A percentile compares a stretch with the other conserved stretches of the same genome.
Evolutionary conservation across 2,888 invertebrate species (phyloP).

Genomic region (Protodeltote pygarga): DNA sequence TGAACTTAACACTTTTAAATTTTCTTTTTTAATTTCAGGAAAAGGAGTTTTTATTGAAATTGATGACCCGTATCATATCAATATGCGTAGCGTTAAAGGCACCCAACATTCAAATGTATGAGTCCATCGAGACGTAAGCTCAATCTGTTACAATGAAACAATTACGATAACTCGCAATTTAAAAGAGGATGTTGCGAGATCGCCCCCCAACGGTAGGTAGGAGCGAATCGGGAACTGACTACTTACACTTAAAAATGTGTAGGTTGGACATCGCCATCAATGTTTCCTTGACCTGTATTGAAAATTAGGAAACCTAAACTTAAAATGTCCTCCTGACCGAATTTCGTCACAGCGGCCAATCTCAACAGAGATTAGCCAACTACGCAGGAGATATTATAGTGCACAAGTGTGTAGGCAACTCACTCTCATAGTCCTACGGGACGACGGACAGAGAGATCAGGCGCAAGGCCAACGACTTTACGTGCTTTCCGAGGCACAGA

Average conservation of each 20-base stretch:
- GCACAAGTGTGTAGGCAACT: too few relatives aligned
- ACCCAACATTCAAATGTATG: slow-evolving; percentile 67
- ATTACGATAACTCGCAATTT: slow-evolving; percentile 87
- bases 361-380: too few relatives aligned
- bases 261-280: slow-evolving; percentile 30
- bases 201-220: slow-evolving; percentile 72
- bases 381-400: too few relatives aligned
- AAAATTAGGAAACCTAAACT: background rate
- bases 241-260: slow-evolving; percentile 42
- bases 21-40: slow-evolving; percentile 5
- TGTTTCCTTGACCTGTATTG: slow-evolving; percentile 17
- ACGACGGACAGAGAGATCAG: too few relatives aligned
- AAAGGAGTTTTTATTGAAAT: slow-evolving; percentile 15
- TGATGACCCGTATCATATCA: slow-evolving; percentile 32
- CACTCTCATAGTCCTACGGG: too few relatives aligned
- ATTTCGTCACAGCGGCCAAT: too few relatives aligned
- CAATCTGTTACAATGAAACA: slow-evolving; percentile 85
- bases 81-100: slow-evolving; percentile 51
- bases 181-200: slow-evolving; percentile 86
- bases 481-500: too few relatives aligned
- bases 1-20: too few relatives aligned
- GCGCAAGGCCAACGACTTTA: too few relatives aligned
- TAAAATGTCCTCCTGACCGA: too few relatives aligned
- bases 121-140: slow-evolving; percentile 63
- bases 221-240: slow-evolving; percentile 73